phyloP scores from a whole-genome alignment of 2,888 invertebrate species.

The Hirtodrosophila trivittata region DNA sequence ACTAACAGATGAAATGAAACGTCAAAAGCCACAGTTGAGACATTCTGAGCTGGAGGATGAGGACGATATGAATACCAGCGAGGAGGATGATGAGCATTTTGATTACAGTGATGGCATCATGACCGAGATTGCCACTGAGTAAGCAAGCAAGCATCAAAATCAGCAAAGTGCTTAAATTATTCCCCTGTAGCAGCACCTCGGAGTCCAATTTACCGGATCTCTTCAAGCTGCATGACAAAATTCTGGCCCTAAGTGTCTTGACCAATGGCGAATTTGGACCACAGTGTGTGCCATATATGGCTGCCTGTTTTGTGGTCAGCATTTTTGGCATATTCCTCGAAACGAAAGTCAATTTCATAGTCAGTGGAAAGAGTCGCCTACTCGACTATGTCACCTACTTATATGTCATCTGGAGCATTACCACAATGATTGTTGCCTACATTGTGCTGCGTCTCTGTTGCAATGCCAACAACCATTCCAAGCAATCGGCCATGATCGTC shows the following conservation, averaged over 20 bases:
- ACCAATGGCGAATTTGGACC: conserved; percentile 81
- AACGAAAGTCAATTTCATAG: conserved; percentile 82
- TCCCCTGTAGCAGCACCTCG: conserved; percentile 66
- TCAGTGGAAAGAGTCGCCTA: conserved; percentile 73
- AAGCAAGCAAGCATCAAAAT: conserved; percentile 6
- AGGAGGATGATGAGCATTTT: conserved; percentile 72
- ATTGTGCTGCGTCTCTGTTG: conserved; percentile 81
- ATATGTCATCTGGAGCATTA: conserved; percentile 81
- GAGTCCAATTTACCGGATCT: conserved; percentile 81
- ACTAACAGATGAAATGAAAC: conserved; percentile 52
- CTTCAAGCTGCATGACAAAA: conserved; percentile 82
- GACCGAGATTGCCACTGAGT: conserved; percentile 56
- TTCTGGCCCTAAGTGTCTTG: conserved; percentile 79
- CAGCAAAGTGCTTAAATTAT: not conserved
- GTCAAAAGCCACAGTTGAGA: conserved; percentile 33
- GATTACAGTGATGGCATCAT: conserved; percentile 61
- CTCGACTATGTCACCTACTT: conserved; percentile 80
- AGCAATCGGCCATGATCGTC: conserved; percentile 83
- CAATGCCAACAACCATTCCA: conserved; percentile 80
- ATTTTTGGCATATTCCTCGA: conserved; percentile 83
- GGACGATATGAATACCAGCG: conserved; percentile 52
- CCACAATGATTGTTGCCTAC: conserved; percentile 80
- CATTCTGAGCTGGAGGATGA: conserved; percentile 43
- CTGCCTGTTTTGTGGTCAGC: conserved; percentile 81
- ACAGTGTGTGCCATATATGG: conserved; percentile 82